Percentiles rank a stretch among this genome's conserved stretches.
Evolutionary conservation across 2,113 vertebrate genomes (phyloP).

Genomic region (Scytalopus superciliaris): DNA sequence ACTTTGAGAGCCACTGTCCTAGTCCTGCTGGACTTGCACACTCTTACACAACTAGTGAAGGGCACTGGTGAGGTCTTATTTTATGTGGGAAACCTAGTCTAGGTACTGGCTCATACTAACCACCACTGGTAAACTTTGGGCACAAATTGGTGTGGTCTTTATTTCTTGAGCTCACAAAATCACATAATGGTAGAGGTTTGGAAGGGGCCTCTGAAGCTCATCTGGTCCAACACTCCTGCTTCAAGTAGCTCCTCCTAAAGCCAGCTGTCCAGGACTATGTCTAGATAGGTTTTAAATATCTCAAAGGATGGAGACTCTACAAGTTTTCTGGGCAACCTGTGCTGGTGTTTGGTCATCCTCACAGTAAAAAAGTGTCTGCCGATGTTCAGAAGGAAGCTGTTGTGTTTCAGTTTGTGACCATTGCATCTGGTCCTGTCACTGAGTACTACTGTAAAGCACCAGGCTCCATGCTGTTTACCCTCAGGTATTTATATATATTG

Average conservation of each 20-base stretch:
- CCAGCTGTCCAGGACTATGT: neutral
- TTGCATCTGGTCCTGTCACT: neutral
- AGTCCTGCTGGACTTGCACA: neutral
- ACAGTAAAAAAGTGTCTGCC: neutral
- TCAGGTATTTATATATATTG: neutral
- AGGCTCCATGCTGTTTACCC: neutral
- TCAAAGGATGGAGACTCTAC: neutral
- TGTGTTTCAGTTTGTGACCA: neutral
- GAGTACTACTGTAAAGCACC: neutral
- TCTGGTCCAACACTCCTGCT: neutral
- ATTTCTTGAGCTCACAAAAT: neutral
- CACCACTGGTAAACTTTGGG: neutral
- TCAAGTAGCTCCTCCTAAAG: neutral
- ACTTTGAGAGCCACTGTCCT: neutral
- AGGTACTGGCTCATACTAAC: neutral
- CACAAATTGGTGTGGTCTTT: neutral
- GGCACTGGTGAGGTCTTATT: neutral
- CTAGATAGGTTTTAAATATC: neutral
- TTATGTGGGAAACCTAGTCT: neutral
- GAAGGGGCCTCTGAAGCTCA: neutral
- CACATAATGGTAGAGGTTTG: neutral
- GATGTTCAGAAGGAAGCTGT: neutral
- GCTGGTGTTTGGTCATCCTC: fast-evolving
- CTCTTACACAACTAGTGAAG: neutral
- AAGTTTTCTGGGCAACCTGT: neutral